A percentile compares a stretch with the other conserved stretches of the same genome.
Conservation (phyloP, 2,888 invertebrate species). For the Azorinus chamasolen region DNA sequence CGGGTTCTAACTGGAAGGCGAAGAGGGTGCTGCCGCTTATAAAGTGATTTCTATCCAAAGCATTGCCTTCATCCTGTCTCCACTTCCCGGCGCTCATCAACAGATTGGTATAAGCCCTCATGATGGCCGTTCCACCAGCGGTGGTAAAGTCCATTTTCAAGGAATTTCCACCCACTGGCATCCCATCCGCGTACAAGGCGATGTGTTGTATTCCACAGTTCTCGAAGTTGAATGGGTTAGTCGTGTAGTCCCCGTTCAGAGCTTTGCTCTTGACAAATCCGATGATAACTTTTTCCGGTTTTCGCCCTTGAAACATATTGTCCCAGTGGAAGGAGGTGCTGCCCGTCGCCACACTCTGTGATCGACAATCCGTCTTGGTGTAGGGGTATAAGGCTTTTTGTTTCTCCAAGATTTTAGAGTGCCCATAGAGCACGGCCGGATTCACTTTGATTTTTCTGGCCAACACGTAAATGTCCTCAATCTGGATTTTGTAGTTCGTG, state of each 20-base stretch:
- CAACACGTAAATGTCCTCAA: conserved; percentile 21
- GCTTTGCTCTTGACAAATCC: conserved; percentile 33
- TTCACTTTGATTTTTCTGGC: conserved; percentile 49
- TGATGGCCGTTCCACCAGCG: conserved; percentile 14
- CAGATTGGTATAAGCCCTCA: conserved; percentile 39
- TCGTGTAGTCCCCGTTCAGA: conserved; percentile 27
- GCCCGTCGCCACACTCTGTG: conserved; percentile 24
- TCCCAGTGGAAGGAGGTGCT: conserved; percentile 31
- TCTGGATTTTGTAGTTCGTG: conserved; percentile 6
- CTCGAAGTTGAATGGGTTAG: conserved; percentile 37
- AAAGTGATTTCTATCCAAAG: conserved; percentile 27
- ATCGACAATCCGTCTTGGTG: conserved; percentile 18
- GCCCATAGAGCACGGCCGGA: conserved; percentile 45
- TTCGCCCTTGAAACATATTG: conserved; percentile 38
- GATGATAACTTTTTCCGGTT: conserved; percentile 20
- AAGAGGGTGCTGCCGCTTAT: conserved; percentile 28
- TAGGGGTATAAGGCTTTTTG: conserved; percentile 35
- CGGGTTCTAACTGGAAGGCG: conserved; percentile 38
- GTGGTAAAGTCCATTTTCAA: conserved; percentile 33
- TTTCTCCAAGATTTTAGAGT: conserved; percentile 33
- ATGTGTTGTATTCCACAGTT: conserved; percentile 32
- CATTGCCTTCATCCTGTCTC: conserved; percentile 32
- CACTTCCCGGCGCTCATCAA: conserved; percentile 27
- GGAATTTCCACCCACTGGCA: conserved; percentile 26
- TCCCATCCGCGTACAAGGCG: conserved; percentile 22